Evolutionary conservation across 2,797 vertebrate genomes (phyloP), one percentile per base, ranked within the genome.

Genomic region (Enteromius trimaculatus): DNA sequence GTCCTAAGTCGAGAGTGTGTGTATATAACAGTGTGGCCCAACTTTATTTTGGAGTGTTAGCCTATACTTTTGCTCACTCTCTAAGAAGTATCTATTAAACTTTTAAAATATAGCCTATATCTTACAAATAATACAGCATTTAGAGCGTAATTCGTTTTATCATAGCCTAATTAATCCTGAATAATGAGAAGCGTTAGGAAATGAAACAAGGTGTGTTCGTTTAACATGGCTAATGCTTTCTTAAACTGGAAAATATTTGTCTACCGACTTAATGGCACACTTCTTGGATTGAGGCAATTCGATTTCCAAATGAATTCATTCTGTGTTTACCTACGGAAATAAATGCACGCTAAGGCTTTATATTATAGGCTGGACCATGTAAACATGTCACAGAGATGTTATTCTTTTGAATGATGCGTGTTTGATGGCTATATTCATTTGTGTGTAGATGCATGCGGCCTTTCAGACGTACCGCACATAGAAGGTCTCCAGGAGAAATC

Each of bases 401-500:
- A 51, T 51, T 31, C 4, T 58, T 16, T n/a, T 58, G 21, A 76
- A 39, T 10, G 31, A 9, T 6, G 8, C 1, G 9, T 29, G n/a
- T 55, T 34, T 55, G 26, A 42, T 31, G 26, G 14, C 60, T 17
- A 2, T 10, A 60, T 69, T n/a, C 3, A 42, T 51, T 93, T 92
- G 91, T 89, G 93, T 91, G 88, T 91, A 98, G 97, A 98, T 93
- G 97, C 97, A 89, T 98, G 97, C 91, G 97, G 97, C 92, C 95
- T 99, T 81, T 99, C 97, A 89, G 97, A 99, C 92, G 90, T 97
- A 91, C 95, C 96, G 85, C 97, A 99, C 60, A 96, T 99, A 92
- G 97, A 99, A 92, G 97, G 97, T 91, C 95, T 99, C 90, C 97
- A 99, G 93, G 97, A 99, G 94, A 99, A 99, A 89, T 98, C 97